A percentile compares a stretch with the other conserved stretches of the same genome.
Conservation (phyloP, 2,888 invertebrate species). For the Aspidiotus destructor region DNA sequence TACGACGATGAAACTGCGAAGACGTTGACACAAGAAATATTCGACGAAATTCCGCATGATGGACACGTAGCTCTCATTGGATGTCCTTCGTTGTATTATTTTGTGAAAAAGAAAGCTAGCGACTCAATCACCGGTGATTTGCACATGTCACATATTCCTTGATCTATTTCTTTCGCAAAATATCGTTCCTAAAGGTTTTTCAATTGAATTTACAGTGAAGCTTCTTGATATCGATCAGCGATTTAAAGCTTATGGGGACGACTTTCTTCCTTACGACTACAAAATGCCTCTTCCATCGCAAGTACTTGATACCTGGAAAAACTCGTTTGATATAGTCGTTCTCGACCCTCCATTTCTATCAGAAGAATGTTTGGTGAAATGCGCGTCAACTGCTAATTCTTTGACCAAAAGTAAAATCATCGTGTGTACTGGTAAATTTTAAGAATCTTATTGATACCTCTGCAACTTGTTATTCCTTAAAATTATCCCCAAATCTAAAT, state of each 20-base stretch:
- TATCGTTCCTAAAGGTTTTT: not conserved
- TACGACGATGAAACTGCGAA: constrained; percentile 73
- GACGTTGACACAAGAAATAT: constrained; percentile 57
- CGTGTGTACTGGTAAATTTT: constrained; percentile 66
- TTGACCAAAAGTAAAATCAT: constrained; percentile 66
- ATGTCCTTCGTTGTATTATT: constrained; percentile 72
- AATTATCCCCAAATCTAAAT: not conserved
- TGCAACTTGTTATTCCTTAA: too few relatives aligned
- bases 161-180: constrained; percentile 3
- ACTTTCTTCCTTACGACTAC: constrained; percentile 83
- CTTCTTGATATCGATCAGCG: constrained; percentile 77
- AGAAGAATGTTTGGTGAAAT: constrained; percentile 81
- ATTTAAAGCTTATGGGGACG: constrained; percentile 64
- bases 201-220: constrained; percentile 49
- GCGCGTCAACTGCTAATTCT: constrained; percentile 63
- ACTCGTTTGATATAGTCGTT: constrained; percentile 69
- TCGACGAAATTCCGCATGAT: constrained; percentile 47
- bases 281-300: constrained; percentile 57
- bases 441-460: too few relatives aligned
- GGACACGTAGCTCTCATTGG: constrained; percentile 73
- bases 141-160: not conserved
- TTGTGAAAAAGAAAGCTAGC: constrained; percentile 34
- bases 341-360: constrained; percentile 93
- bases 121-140: constrained; percentile 5
- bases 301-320: constrained; percentile 51